phyloP scores from a whole-genome alignment of 2,888 invertebrate species.

The Lamellibrachia columna region DNA sequence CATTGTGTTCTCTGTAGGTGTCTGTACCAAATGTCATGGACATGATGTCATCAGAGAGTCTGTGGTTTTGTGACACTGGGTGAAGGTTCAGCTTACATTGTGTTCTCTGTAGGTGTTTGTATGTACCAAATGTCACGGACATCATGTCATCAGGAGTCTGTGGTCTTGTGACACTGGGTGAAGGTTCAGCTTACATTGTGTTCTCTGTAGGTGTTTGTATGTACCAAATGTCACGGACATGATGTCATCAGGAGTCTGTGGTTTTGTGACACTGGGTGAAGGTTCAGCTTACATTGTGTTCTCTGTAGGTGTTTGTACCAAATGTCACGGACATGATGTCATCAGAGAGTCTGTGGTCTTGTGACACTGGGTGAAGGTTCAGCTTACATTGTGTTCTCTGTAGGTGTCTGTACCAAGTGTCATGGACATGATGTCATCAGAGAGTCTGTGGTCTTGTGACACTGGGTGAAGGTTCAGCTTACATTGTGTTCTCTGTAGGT shows the following conservation, averaged over 20 bases:
- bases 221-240: constrained; percentile 83
- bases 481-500: no score
- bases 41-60: constrained; percentile 89
- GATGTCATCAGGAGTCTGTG: constrained; percentile 69
- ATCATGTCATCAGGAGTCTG: constrained; percentile 86
- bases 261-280: no score
- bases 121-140: constrained; percentile 80
- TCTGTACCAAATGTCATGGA: constrained; percentile 79
- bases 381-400: constrained; percentile 13
- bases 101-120: no score
- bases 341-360: no score
- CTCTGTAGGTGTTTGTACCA: constrained; percentile 51
- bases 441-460: constrained; percentile 70
- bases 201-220: constrained; percentile 49
- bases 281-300: no score
- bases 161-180: no score
- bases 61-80: no score
- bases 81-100: no score
- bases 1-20: no score
- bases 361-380: no score
- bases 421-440: constrained; percentile 88
- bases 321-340: constrained; percentile 90
- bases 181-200: no score
- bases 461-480: no score
- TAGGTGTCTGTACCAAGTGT: constrained; percentile 71